Evolutionary conservation across 2,113 vertebrate species (phyloP).

Genomic region (Myodes glareolus): DNA sequence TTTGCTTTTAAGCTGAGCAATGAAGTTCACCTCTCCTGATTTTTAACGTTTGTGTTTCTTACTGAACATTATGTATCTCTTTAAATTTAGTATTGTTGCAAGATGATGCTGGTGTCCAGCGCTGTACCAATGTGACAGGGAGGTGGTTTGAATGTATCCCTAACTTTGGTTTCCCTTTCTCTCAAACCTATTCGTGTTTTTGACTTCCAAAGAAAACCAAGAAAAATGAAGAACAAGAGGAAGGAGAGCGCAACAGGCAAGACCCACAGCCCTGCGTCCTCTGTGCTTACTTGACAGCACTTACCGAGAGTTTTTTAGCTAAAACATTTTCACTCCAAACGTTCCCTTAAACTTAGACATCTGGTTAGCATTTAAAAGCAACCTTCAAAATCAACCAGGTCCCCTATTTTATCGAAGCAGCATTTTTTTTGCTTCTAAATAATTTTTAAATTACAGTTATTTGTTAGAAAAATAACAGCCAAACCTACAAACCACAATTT

Average conservation of each 20-base stretch:
- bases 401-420: constrained; percentile 34
- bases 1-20: constrained; percentile 31
- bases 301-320: background rate
- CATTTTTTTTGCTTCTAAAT: constrained; percentile 61
- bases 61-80: background rate
- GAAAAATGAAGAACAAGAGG: background rate
- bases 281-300: background rate
- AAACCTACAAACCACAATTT: constrained; percentile 65
- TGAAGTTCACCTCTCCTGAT: background rate
- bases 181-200: background rate
- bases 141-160: background rate
- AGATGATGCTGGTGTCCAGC: background rate
- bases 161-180: constrained; percentile 38
- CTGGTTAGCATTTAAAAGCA: constrained; percentile 43
- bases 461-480: constrained; percentile 61
- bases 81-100: background rate
- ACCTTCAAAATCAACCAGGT: constrained; percentile 48
- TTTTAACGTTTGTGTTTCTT: background rate
- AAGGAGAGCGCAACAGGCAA: background rate
- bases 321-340: constrained; percentile 42
- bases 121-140: background rate
- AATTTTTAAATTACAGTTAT: constrained; percentile 69
- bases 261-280: background rate
- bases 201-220: constrained; percentile 29
- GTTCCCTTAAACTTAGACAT: constrained; percentile 28